Evolutionary conservation across 2,888 invertebrate species (phyloP).

Genomic region (Erebia aethiops): DNA sequence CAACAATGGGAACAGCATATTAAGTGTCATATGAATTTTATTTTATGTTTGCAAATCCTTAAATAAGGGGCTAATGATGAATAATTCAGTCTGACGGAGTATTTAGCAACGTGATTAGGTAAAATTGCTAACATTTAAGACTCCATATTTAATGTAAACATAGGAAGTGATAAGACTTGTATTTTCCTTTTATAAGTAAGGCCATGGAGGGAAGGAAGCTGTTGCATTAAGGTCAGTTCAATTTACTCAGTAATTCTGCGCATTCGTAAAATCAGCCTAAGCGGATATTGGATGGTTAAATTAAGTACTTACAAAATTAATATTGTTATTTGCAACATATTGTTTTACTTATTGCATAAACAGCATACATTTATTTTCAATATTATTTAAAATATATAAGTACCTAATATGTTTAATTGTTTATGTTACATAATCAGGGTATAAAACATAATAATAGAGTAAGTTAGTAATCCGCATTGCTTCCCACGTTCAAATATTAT

Average conservation of each 20-base stretch:
- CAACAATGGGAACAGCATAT: too few relatives aligned
- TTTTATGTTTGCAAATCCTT: too few relatives aligned
- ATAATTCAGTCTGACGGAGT: neutral
- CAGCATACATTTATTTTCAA: too few relatives aligned
- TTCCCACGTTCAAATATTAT: constrained; percentile 1
- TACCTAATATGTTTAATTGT: neutral
- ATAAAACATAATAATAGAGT: neutral
- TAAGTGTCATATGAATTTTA: too few relatives aligned
- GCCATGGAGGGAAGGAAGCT: constrained; percentile 58
- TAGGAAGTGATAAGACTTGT: constrained; percentile 41
- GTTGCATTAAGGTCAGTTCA: constrained; percentile 52
- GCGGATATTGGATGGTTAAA: constrained; percentile 38
- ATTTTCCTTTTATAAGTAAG: constrained; percentile 41
- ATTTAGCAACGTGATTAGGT: constrained; percentile 17
- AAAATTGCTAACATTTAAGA: constrained; percentile 20
- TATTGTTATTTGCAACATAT: constrained; percentile 8
- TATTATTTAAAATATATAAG: neutral
- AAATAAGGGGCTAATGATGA: neutral
- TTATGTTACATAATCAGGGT: neutral
- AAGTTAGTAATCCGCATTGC: neutral
- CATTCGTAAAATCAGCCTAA: constrained; percentile 29
- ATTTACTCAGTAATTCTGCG: constrained; percentile 34
- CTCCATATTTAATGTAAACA: constrained; percentile 25
- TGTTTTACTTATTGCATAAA: neutral
- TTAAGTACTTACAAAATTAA: constrained; percentile 35